Evolutionary conservation across 2,797 vertebrate genomes (phyloP).

Genomic region (Gallinago nigripennis): DNA sequence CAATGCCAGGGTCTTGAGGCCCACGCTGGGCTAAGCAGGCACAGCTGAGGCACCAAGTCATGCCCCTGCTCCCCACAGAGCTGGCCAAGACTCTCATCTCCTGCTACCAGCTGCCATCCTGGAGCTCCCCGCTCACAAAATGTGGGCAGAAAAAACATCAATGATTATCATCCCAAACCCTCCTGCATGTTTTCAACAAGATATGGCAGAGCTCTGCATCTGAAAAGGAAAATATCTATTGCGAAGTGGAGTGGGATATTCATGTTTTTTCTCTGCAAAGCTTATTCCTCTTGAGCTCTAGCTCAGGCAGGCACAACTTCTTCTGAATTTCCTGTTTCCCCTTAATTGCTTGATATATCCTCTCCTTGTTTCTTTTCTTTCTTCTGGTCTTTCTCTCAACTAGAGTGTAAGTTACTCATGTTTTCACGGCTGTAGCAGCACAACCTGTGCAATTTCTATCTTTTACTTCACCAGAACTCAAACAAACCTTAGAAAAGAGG

Average conservation of each 20-base stretch:
- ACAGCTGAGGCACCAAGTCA: background rate
- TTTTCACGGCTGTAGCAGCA: background rate
- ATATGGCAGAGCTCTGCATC: background rate
- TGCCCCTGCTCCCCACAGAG: background rate
- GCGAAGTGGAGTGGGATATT: background rate
- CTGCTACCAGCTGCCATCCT: background rate
- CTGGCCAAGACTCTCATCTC: background rate
- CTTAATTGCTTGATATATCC: background rate
- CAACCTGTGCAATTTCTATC: background rate
- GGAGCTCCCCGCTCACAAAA: background rate
- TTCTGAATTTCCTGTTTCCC: background rate
- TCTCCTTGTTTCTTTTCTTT: background rate
- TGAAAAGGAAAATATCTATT: background rate
- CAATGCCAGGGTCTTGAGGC: background rate
- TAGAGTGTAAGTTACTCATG: background rate
- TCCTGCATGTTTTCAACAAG: background rate
- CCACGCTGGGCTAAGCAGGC: background rate
- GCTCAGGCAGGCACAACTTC: background rate
- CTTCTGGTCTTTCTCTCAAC: background rate
- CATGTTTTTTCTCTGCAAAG: background rate
- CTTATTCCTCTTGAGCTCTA: background rate
- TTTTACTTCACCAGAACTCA: background rate
- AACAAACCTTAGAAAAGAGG: background rate
- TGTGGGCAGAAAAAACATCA: background rate
- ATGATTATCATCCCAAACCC: fast-evolving